Evolutionary conservation across 2,113 vertebrate species (phyloP), one percentile per base, ranked within the genome.

Genomic region (Centropus unirufus): DNA sequence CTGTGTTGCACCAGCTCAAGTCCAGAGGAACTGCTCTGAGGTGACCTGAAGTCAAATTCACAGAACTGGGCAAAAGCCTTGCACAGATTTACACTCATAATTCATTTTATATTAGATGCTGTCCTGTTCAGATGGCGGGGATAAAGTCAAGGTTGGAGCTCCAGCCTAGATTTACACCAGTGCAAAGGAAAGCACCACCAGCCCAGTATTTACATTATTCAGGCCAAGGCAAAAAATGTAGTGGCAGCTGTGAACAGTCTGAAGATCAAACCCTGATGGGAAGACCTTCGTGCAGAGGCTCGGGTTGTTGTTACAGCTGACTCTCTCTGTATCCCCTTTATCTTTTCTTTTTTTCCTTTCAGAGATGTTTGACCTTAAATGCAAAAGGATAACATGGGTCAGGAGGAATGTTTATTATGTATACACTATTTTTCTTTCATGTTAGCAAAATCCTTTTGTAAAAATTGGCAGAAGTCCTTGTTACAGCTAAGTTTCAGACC

Each of bases 341-440:
- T 82, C 30, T 90, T 87, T 84, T 67, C 39, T 62, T 61, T 77
- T 52, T 34, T 11, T 8, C 47, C 21, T 78, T 84, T 80, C 70
- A 69, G 91, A 87, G 70, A 92, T 79, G 34, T 34, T 87, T 94
- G 91, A 95, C 95, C 87, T 93, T 82, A 95, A 93, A 95, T 93
- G 91, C 78, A 95, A 76, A 91, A 76, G 78, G 87, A 91, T 89
- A 89, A 84, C 49, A 6, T 44, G 67, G 77, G 74, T 87, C 91
- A 83, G 87, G 70, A 95, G 55, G 62, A 82, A 67, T 78, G 69
- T 94, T 95, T 96, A 76, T 91, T 87, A 92, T 92, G 81, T 68
- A 93, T 69, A 51, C 91, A 74, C 52, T 95, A 76, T 94, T 92
- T 80, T 95, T 84, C 91, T 97, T 97, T 96, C 94, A 96, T 91